Base-by-base conservation (phyloP, 2,113 vertebrate genomes). In the Aix galericulata region DNA sequence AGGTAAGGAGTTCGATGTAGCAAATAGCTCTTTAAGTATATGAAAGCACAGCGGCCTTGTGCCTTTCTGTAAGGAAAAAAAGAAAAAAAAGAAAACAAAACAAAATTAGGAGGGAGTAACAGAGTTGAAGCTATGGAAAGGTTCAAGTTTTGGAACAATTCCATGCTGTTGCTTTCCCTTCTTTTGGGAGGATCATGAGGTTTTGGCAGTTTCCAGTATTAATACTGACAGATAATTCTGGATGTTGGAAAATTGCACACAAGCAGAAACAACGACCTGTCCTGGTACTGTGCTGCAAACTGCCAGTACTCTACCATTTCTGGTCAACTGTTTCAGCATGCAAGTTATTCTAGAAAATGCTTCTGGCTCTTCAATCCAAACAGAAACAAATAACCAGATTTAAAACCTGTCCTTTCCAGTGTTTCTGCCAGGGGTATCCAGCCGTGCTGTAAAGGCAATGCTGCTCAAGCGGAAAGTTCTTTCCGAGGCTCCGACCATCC, bases 1-100 rank as follows among this genome's bases (percentile, higher is more conserved):
- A 96, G 96, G 96, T 97, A 92, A 77, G n/a, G 75, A 53, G 20
- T 79, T 52, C 38, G 34, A 44, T 6, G n/a, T 42, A 81, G 40
- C 34, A 72, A 76, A 81, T 18, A n/a, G 1, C 26, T 27, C 15
- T 53, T 69, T 48, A 76, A 22, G 31, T 56, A 48, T 10, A 25
- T 31, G 31, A 64, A 46, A 60, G 29, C n/a, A 60, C 6, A 20
- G 42, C 58, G 72, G 18, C 60, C 52, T 60, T 64, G 17, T n/a
- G 36, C 25, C 27, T 50, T 55, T 68, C 42, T 36, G 17, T 36
- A 22, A 21, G 46, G 26, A 17, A 34, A 62, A 58, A 71, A 8
- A 22, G n/a, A 46, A 27, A 13, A 40, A 40, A 40, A 21, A 10
- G 46, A 31, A 17, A 34, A 62, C 50, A 71, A 8, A 22, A 46